Evolutionary conservation across 1,140 invertebrate species (phyloP).

Genomic region (Limonius californicus): DNA sequence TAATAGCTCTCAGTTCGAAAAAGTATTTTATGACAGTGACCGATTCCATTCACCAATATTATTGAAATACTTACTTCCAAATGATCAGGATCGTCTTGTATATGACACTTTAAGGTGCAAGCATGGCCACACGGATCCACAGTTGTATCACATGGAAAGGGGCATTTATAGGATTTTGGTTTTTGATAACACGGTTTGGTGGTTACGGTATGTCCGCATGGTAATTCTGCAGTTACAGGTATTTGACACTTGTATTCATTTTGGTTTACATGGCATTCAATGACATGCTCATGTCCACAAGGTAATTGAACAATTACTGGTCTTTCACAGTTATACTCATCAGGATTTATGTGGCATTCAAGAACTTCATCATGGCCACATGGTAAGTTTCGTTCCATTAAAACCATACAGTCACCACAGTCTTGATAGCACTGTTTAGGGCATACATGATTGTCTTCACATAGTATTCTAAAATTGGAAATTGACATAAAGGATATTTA

Average conservation of each 20-base stretch:
- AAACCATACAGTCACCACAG: constrained; percentile 49
- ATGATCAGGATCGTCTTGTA: constrained; percentile 51
- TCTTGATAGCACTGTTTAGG: constrained; percentile 47
- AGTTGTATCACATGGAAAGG: constrained; percentile 44
- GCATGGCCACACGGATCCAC: constrained; percentile 52
- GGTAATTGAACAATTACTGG: constrained; percentile 41
- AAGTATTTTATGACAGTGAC: no score
- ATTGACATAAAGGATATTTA: no score
- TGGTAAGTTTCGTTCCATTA: constrained; percentile 43
- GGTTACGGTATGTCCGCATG: constrained; percentile 48
- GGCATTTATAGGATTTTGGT: constrained; percentile 43
- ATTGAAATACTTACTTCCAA: constrained; percentile 34
- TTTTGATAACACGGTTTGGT: constrained; percentile 47
- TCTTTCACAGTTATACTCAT: constrained; percentile 41
- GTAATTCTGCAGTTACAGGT: constrained; percentile 40
- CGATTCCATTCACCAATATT: background rate
- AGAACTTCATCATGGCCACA: constrained; percentile 50
- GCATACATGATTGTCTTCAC: constrained; percentile 49
- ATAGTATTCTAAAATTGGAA: constrained; percentile 43
- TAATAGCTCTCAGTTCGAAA: no score
- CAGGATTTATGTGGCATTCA: constrained; percentile 44
- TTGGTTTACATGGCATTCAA: constrained; percentile 46
- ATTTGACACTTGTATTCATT: constrained; percentile 41
- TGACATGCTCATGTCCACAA: constrained; percentile 48
- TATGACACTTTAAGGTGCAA: constrained; percentile 49